Percentiles rank a stretch among this genome's conserved stretches.
phyloP scores from a whole-genome alignment of 2,888 invertebrate species.

The Thysanoteuthis rhombus region DNA sequence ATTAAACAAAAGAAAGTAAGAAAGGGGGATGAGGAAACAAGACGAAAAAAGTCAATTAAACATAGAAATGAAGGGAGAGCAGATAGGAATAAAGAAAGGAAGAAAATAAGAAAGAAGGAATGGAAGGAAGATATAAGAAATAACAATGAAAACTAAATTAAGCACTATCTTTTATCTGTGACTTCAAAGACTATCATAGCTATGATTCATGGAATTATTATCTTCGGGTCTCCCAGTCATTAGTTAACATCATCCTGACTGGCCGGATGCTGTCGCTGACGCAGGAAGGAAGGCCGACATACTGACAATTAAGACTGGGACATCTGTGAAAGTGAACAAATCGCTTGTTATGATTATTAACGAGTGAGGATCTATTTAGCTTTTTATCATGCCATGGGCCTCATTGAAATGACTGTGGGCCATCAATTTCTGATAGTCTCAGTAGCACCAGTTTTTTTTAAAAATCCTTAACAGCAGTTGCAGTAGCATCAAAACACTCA shows the following conservation, averaged over 20 bases:
- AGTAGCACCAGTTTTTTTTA: too few relatives aligned
- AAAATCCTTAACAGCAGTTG: too few relatives aligned
- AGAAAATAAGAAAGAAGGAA: neutral
- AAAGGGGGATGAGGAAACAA: too few relatives aligned
- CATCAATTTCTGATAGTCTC: too few relatives aligned
- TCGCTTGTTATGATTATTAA: too few relatives aligned
- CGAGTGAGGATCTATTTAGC: too few relatives aligned
- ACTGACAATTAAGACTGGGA: constrained; percentile 44
- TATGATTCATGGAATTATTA: neutral
- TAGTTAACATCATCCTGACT: neutral
- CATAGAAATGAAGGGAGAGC: neutral
- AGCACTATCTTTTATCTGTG: neutral
- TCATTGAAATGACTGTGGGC: too few relatives aligned
- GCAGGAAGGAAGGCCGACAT: constrained; percentile 41
- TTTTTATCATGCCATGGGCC: too few relatives aligned
- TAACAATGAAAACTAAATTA: neutral
- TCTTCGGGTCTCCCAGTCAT: neutral
- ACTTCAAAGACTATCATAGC: neutral
- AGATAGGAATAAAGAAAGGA: neutral
- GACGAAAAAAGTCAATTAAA: too few relatives aligned
- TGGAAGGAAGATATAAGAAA: too few relatives aligned
- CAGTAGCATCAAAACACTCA: too few relatives aligned
- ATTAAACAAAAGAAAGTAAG: too few relatives aligned
- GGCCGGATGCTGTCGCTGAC: constrained; percentile 37
- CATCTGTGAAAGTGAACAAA: constrained; percentile 33